These are phyloP conservation scores for Hedya salicella DNA, from an alignment of 2,888 invertebrate genomes.

Conservation along the genomic window DNA sequence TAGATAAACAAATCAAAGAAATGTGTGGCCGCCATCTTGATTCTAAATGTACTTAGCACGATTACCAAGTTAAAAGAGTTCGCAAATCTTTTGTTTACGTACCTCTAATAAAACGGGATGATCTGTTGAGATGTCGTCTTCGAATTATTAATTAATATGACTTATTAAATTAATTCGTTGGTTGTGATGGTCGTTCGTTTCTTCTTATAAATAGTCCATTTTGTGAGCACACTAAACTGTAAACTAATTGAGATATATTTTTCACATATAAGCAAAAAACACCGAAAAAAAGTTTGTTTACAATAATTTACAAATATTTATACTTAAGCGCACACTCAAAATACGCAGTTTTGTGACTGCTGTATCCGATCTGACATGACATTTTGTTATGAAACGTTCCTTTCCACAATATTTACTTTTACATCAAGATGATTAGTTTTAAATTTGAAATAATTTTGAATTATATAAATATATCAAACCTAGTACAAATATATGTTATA, in stretches of 20 bases:
- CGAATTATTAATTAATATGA: slow-evolving; percentile 45
- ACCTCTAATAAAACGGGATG: slow-evolving; percentile 45
- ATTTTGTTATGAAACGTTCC: slow-evolving; percentile 56
- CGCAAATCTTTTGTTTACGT: slow-evolving; percentile 35
- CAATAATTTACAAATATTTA: slow-evolving; percentile 52
- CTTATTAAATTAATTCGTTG: slow-evolving; percentile 24
- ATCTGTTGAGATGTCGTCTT: slow-evolving; percentile 48
- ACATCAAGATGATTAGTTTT: too few species aligned
- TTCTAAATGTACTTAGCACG: slow-evolving; percentile 48
- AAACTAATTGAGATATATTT: not conserved
- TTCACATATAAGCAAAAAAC: slow-evolving; percentile 2
- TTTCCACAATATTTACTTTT: slow-evolving; percentile 35
- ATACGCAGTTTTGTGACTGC: slow-evolving; percentile 69
- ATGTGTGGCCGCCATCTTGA: slow-evolving; percentile 74
- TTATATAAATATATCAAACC: too few species aligned
- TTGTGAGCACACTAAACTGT: slow-evolving; percentile 14
- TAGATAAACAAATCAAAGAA: slow-evolving; percentile 61
- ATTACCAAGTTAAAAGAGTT: slow-evolving; percentile 47
- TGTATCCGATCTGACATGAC: slow-evolving; percentile 58
- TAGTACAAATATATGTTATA: too few species aligned
- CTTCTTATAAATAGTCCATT: slow-evolving; percentile 41
- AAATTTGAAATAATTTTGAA: too few species aligned
- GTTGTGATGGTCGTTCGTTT: slow-evolving; percentile 25
- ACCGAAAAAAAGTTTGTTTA: slow-evolving; percentile 52
- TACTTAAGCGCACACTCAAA: slow-evolving; percentile 58